Conservation (phyloP, 37 sponge, comb jelly and placozoan genomes). For the Chondrilla cf. caribensis region DNA sequence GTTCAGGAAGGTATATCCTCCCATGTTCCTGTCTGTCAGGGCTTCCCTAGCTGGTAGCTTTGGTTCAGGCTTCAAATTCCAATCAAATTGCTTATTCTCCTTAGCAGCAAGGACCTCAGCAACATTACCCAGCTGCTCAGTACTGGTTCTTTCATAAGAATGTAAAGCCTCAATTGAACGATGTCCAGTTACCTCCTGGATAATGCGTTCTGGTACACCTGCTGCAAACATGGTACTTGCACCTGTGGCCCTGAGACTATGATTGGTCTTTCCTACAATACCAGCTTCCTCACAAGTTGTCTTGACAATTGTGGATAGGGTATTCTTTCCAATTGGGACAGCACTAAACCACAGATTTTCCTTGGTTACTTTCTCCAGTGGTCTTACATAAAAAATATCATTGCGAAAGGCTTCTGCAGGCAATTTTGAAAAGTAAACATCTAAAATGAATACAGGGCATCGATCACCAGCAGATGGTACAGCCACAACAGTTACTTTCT, state of each 20-base stretch:
- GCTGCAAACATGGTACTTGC: not conserved
- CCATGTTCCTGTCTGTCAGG: too few species aligned
- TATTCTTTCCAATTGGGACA: not conserved
- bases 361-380: not conserved
- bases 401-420: not conserved
- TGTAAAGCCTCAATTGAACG: not conserved
- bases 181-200: not conserved
- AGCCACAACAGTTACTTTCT: not conserved
- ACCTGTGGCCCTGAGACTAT: constrained; percentile 3
- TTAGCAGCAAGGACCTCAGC: not conserved
- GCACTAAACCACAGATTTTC: not conserved
- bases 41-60: not conserved
- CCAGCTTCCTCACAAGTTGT: not conserved
- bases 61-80: not conserved
- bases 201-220: not conserved
- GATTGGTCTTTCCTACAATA: not conserved
- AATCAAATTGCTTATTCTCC: not conserved
- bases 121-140: not conserved
- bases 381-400: not conserved
- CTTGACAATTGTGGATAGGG: not conserved
- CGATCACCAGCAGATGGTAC: not conserved
- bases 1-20: too few species aligned
- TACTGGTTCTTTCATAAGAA: not conserved
- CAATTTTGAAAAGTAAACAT: not conserved
- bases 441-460: not conserved